Conservation (phyloP, 30 jellyfish, hydroid and myxozoan genomes). For the Cassiopea andromeda region DNA sequence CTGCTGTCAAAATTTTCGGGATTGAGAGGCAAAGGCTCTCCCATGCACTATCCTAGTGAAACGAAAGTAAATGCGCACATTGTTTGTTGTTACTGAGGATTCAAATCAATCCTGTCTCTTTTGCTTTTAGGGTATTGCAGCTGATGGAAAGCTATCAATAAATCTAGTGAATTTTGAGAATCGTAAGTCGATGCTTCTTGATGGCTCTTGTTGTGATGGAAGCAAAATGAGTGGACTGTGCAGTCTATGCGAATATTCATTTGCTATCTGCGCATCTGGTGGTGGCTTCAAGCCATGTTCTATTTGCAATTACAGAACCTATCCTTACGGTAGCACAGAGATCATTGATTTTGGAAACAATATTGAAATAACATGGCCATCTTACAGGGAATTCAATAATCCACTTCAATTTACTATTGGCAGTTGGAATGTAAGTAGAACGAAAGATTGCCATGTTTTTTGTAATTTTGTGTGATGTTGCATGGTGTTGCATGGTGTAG, state of each 20-base stretch:
- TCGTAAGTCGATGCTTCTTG: neutral
- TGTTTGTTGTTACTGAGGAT: too few species aligned
- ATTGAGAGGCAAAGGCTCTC: too few species aligned
- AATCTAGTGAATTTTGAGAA: slow-evolving; percentile 34
- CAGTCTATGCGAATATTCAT: slow-evolving; percentile 19
- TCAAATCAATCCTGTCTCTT: neutral
- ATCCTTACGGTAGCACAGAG: neutral
- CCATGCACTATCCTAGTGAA: too few species aligned
- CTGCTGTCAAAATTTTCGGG: too few species aligned
- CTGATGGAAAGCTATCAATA: slow-evolving; percentile 33
- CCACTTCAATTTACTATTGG: slow-evolving; percentile 1
- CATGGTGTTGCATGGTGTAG: too few species aligned
- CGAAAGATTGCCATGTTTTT: neutral
- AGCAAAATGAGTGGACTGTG: neutral
- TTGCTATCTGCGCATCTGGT: slow-evolving; percentile 24
- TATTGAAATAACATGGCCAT: neutral
- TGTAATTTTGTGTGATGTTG: too few species aligned
- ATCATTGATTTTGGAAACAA: neutral
- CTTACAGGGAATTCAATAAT: neutral
- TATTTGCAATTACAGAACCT: neutral
- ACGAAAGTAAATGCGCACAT: too few species aligned
- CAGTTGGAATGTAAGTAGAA: slow-evolving; percentile 35
- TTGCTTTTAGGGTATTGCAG: slow-evolving; percentile 1
- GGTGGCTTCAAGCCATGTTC: slow-evolving; percentile 5
- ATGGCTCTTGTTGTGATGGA: slow-evolving; percentile 47